Conservation (phyloP, 2,113 vertebrate genomes). For the Labeo rohita region DNA sequence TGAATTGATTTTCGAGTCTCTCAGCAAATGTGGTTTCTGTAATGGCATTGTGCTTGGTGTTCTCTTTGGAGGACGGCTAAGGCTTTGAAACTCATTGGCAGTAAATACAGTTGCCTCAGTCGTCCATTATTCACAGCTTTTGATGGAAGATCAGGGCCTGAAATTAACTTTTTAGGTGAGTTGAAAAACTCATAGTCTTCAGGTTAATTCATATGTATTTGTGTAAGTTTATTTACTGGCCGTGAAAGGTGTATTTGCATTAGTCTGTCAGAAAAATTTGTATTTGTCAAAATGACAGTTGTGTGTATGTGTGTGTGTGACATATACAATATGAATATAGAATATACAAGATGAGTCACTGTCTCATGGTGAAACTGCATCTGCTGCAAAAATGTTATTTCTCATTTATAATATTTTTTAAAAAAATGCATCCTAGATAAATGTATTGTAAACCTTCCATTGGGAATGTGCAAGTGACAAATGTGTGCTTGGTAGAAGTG, state of each 20-base stretch:
- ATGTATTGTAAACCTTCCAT: not conserved
- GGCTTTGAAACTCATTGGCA: not conserved
- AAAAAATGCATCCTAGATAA: not conserved
- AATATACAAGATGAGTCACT: not conserved
- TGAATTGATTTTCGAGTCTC: constrained; percentile 39
- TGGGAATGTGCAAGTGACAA: not conserved
- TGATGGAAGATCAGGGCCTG: not conserved
- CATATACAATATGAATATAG: too few species aligned
- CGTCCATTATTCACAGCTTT: not conserved
- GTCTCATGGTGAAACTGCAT: not conserved
- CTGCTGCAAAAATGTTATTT: not conserved
- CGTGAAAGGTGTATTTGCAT: not conserved
- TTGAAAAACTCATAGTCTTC: not conserved
- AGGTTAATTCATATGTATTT: not conserved
- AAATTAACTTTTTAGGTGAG: not conserved
- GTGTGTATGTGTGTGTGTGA: too few species aligned
- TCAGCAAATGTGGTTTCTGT: not conserved
- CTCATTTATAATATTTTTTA: not conserved
- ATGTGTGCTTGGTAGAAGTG: not conserved
- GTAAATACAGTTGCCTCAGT: constrained; percentile 26
- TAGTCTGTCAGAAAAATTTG: not conserved
- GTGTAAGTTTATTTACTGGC: not conserved
- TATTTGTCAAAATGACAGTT: not conserved
- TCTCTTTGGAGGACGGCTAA: not conserved
- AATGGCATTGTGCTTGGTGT: constrained; percentile 17